A percentile compares a stretch with the other conserved stretches of the same genome.
Conservation (phyloP, 2,797 vertebrate species). For the Gymnocypris eckloni region DNA sequence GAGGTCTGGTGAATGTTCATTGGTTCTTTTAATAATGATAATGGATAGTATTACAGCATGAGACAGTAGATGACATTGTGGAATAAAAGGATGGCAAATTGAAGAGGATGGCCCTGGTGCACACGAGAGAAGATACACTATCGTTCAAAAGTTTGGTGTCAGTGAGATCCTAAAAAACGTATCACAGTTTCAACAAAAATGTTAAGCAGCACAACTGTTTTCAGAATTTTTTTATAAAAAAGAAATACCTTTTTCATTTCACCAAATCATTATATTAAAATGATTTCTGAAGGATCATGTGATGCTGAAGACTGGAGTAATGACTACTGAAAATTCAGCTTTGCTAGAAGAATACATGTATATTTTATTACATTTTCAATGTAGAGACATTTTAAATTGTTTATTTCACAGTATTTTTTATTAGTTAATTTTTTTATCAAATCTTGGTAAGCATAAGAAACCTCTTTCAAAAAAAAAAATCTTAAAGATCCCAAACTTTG, state of each 20-base stretch:
- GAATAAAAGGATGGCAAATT: background rate
- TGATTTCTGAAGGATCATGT: background rate
- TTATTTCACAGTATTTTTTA: too few species aligned
- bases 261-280: background rate
- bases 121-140: background rate
- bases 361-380: background rate
- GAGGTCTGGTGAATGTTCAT: background rate
- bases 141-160: background rate
- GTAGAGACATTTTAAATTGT: too few species aligned
- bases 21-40: background rate
- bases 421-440: background rate
- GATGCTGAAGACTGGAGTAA: background rate
- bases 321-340: background rate
- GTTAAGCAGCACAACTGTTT: background rate
- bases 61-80: background rate
- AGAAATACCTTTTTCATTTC: background rate
- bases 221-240: background rate
- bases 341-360: background rate
- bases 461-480: background rate
- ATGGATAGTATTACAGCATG: background rate
- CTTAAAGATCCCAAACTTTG: background rate
- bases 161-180: background rate
- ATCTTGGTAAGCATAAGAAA: background rate
- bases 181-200: background rate
- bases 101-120: background rate